phyloP scores from a whole-genome alignment of 2,888 invertebrate genomes.

The Drosophila vallismaia region DNA sequence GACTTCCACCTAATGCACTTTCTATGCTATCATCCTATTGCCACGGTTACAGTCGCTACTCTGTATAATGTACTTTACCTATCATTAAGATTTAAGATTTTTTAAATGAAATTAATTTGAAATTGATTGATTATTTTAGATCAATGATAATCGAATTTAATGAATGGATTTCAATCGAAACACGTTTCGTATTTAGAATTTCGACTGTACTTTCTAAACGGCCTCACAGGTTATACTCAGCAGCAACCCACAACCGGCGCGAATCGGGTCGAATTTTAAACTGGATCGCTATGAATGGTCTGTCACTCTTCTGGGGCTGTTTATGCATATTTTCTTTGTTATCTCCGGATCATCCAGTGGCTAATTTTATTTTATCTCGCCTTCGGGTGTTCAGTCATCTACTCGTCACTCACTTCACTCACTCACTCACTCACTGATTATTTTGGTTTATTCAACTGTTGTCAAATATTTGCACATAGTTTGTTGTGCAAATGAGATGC shows the following conservation, averaged over 20 bases:
- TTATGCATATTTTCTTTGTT: conserved; percentile 29
- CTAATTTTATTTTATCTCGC: conserved; percentile 23
- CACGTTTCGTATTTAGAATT: not conserved
- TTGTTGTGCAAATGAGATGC: conserved; percentile 38
- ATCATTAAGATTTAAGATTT: not conserved
- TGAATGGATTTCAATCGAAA: not conserved
- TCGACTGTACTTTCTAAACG: conserved; percentile 29
- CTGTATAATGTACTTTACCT: not conserved
- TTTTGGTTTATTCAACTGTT: conserved; percentile 36
- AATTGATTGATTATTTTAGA: not conserved
- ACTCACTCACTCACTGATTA: conserved; percentile 26
- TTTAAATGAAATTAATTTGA: no score
- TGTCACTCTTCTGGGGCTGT: conserved; percentile 35
- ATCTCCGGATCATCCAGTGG: conserved; percentile 26
- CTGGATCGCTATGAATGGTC: conserved; percentile 45
- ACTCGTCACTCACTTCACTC: no score
- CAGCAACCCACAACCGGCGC: conserved; percentile 55
- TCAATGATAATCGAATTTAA: not conserved
- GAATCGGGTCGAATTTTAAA: conserved; percentile 45
- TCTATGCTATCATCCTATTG: conserved; percentile 19
- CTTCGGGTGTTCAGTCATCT: conserved; percentile 11
- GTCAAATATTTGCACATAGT: conserved; percentile 45
- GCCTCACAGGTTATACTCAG: conserved; percentile 19
- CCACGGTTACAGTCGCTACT: conserved; percentile 12
- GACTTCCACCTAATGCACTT: conserved; percentile 43